Percentiles rank a stretch among this genome's conserved stretches.
Conservation (phyloP, 2,888 invertebrate genomes). For the Carcina quercana region DNA sequence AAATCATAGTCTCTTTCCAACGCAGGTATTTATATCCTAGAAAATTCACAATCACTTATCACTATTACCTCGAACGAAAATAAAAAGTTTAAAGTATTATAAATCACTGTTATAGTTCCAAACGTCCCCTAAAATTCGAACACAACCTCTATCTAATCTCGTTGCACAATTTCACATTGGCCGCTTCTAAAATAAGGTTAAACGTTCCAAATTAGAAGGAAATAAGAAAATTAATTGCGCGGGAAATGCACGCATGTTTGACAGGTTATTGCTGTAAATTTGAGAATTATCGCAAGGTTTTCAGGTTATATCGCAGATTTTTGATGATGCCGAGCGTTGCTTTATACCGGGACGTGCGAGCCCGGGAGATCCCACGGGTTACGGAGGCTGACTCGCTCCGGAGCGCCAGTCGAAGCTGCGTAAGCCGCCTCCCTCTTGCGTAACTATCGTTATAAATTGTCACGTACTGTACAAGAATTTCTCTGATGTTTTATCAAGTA, state of each 20-base stretch:
- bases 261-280: conserved; percentile 27
- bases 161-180: conserved; percentile 34
- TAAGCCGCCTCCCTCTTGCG: conserved; percentile 64
- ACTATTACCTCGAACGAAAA: too few species aligned
- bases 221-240: conserved; percentile 22
- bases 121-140: neutral
- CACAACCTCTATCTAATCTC: neutral
- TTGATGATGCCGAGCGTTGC: too few species aligned
- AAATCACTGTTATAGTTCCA: neutral
- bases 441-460: conserved; percentile 54
- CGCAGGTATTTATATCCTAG: too few species aligned
- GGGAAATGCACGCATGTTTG: conserved; percentile 16
- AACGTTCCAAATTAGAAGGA: conserved; percentile 38
- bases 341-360: conserved; percentile 11
- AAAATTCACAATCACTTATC: too few species aligned
- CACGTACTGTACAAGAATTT: too few species aligned
- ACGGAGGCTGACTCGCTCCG: conserved; percentile 59
- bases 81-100: neutral
- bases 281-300: conserved; percentile 10
- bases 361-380: conserved; percentile 55
- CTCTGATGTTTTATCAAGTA: too few species aligned
- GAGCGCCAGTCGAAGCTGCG: conserved; percentile 53
- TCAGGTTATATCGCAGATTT: neutral
- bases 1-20: too few species aligned
- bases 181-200: conserved; percentile 22